Evolutionary conservation across 30 jellyfish, hydroid and myxozoan genomes (phyloP), one percentile per base, ranked within the genome.

Genomic region (Nemopilema nomurai): DNA sequence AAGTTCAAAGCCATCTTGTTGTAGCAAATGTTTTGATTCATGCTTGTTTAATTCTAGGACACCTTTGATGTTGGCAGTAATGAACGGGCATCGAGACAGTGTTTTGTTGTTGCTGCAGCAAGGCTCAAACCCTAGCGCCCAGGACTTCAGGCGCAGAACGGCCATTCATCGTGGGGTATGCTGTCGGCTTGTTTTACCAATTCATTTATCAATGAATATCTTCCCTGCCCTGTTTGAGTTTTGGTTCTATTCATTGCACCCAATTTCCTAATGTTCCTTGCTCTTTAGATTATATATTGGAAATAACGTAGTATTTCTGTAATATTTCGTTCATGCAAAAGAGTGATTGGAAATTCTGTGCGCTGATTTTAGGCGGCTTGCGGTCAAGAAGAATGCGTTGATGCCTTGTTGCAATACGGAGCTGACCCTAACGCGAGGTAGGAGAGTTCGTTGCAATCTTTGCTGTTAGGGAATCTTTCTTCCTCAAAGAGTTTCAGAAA

Each of bases 381-480:
- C 71, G 98, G 98, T 19, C 98, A 93, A 63, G 98, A 93, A 82
- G 98, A 93, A 82, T 93, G 98, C 65, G 98, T 93, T 8, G 98
- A 93, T 81, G 96, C 97, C n/a, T 64, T 93, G 51, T 53, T 93
- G 73, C 89, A 84, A 66, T 92, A 83, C 53, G 96, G 93, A 0
- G 98, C 98, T 0, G 97, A 93, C 67, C 97, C 98, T 0, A 93
- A 89, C 66, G 90, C 94, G 27, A 82, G 98, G 98, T 87, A 69
- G 21, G 78, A 33, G 26, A 62, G 25, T 26, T 51, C 19, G 17
- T 62, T n/a, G n/a, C n/a, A n/a, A n/a, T n/a, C n/a, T n/a, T n/a
- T n/a, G n/a, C n/a, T n/a, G n/a, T n/a, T n/a, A n/a, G n/a, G n/a
- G n/a, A n/a, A n/a, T n/a, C n/a, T n/a, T n/a, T n/a, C n/a, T n/a